These are phyloP conservation scores for Helicoverpa assulta DNA, from an alignment of 2,888 invertebrate genomes.

Conservation along the genomic window DNA sequence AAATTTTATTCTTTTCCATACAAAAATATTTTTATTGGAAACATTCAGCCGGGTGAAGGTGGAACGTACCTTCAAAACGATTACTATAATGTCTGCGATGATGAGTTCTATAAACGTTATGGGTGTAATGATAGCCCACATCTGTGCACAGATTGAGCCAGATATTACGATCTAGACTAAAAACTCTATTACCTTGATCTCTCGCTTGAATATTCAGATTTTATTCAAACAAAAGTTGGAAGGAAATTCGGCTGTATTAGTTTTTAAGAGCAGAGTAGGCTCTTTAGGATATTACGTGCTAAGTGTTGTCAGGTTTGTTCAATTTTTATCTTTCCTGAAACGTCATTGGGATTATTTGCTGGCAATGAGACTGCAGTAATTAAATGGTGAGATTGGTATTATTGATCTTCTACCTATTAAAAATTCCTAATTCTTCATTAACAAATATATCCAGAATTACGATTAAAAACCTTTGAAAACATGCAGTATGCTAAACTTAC, in stretches of 20 bases:
- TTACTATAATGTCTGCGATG: conserved; percentile 81
- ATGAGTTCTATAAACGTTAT: conserved; percentile 84
- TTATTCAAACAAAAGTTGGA: conserved; percentile 41
- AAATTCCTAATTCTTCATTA: no score
- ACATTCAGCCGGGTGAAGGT: conserved; percentile 43
- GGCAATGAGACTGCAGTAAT: no score
- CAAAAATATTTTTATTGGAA: conserved; percentile 32
- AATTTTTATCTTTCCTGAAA: background rate
- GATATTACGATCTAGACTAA: conserved; percentile 53
- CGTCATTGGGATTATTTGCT: background rate
- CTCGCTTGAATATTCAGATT: conserved; percentile 45
- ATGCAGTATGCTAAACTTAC: background rate
- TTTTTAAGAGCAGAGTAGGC: background rate
- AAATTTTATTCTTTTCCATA: conserved; percentile 43
- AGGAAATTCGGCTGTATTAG: conserved; percentile 2
- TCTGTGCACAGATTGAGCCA: conserved; percentile 73
- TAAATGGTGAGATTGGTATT: no score
- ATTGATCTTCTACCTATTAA: no score
- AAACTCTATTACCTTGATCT: conserved; percentile 42
- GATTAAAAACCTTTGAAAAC: no score
- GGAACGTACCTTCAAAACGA: conserved; percentile 71
- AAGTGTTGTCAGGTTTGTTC: background rate
- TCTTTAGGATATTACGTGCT: background rate
- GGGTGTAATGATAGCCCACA: conserved; percentile 80
- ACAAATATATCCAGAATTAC: no score